Conservation (phyloP, 1,140 invertebrate species). For the Drosophila prosaltans region DNA sequence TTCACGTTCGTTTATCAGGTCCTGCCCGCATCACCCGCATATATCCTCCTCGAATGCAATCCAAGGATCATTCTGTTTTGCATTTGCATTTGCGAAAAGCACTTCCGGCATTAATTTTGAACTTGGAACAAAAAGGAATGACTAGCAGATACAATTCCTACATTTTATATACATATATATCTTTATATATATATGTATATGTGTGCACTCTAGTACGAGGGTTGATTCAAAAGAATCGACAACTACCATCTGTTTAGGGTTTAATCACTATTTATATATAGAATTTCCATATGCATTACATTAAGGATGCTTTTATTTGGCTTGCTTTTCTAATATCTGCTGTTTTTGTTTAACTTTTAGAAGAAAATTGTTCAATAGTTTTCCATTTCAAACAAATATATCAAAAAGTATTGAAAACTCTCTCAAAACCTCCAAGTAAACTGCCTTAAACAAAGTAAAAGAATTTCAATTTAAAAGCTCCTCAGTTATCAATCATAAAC, state of each 20-base stretch:
- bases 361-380: no score
- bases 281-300: no score
- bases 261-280: no score
- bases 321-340: no score
- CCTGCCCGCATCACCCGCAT: slow-evolving; percentile 17
- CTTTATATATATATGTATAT: not conserved
- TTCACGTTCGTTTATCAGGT: slow-evolving; percentile 73
- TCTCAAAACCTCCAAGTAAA: no score
- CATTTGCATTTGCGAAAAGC: slow-evolving; percentile 57
- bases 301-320: no score
- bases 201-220: not conserved
- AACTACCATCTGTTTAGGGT: no score
- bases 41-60: not conserved
- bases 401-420: no score
- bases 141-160: not conserved
- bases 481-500: not conserved
- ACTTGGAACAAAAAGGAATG: slow-evolving; percentile 25
- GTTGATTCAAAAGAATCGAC: not conserved
- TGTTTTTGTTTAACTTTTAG: no score
- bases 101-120: slow-evolving; percentile 70
- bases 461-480: no score
- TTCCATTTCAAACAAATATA: no score
- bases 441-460: no score
- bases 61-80: slow-evolving; percentile 26
- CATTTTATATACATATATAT: not conserved